phyloP scores from a whole-genome alignment of 2,797 vertebrate genomes.

The Clangula hyemalis region DNA sequence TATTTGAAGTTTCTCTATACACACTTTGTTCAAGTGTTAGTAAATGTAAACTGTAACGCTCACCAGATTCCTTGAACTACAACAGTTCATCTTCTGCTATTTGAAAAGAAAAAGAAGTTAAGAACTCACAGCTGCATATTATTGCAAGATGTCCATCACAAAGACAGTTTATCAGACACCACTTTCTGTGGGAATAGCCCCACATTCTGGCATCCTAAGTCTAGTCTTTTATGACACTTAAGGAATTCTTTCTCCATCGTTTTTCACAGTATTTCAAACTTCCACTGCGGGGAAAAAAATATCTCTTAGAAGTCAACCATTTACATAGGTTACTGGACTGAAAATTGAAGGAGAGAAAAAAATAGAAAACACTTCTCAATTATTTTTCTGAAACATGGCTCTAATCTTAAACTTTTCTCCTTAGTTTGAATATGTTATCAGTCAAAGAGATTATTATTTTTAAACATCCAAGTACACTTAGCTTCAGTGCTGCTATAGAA shows the following conservation, averaged over 20 bases:
- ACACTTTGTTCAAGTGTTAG: not conserved
- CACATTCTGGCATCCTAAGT: not conserved
- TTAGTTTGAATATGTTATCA: not conserved
- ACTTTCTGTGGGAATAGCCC: not conserved
- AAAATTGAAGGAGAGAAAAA: not conserved
- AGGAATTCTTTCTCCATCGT: not conserved
- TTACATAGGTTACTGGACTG: not conserved
- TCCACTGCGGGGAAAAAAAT: not conserved
- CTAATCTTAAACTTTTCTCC: not conserved
- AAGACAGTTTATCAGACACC: not conserved
- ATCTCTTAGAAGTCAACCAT: not conserved
- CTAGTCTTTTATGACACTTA: not conserved
- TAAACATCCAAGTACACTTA: not conserved
- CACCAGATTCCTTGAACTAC: not conserved
- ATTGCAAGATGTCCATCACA: not conserved
- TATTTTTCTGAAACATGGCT: not conserved
- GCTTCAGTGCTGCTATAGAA: not conserved
- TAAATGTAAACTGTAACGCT: not conserved
- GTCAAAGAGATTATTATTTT: not conserved
- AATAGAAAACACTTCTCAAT: not conserved
- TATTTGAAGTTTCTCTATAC: not conserved
- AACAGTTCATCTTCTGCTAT: not conserved
- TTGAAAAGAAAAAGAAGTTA: not conserved
- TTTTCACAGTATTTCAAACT: rapidly evolving
- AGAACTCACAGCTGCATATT: not conserved